Percentiles rank a stretch among this genome's conserved stretches.
phyloP scores from a whole-genome alignment of 1,140 invertebrate species.

The Branchinecta lindahli region DNA sequence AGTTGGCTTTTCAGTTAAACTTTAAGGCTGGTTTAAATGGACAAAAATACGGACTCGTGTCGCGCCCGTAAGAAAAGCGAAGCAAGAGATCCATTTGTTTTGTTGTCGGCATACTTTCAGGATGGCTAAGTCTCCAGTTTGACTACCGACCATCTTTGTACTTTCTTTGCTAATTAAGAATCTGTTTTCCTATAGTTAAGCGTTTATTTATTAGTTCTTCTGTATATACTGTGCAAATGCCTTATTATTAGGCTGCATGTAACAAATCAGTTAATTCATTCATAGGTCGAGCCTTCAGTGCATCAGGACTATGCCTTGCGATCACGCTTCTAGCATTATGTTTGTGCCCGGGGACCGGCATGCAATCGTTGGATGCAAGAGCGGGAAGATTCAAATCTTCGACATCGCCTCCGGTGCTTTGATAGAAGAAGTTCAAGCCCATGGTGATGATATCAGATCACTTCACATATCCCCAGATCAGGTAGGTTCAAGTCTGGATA shows the following conservation, averaged over 20 bases:
- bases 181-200: no score
- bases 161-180: no score
- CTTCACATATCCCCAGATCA: constrained; percentile 56
- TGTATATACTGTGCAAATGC: no score
- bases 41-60: no score
- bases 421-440: constrained; percentile 53
- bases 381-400: constrained; percentile 68
- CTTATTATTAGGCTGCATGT: no score
- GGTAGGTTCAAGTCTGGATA: constrained; percentile 33
- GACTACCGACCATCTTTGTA: no score
- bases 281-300: constrained; percentile 55
- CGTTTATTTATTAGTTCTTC: constrained; percentile 13
- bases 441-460: constrained; percentile 58
- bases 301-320: constrained; percentile 53
- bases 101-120: no score
- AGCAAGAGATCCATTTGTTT: no score
- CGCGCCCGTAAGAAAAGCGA: no score
- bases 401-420: constrained; percentile 66
- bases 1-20: no score
- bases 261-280: constrained; percentile 18
- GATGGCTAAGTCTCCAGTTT: no score
- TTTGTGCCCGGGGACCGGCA: constrained; percentile 87
- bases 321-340: constrained; percentile 46
- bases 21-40: no score
- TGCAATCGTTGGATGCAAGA: constrained; percentile 70